Percentiles rank a stretch among this genome's conserved stretches.
Evolutionary conservation across 2,113 vertebrate genomes (phyloP).

Genomic region (Ivindomyrus marchei): DNA sequence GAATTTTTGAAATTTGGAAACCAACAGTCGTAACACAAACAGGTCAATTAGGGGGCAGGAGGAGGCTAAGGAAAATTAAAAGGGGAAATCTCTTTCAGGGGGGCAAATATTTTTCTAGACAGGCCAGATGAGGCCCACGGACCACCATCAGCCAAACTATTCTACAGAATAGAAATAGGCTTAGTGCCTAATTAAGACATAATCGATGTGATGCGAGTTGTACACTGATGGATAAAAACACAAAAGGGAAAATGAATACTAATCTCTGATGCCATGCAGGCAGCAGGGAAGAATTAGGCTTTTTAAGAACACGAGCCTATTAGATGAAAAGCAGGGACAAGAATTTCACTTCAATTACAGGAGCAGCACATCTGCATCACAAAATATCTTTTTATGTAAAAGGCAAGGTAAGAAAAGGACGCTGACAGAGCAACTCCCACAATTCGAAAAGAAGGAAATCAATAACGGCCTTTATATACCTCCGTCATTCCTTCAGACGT

Average conservation of each 20-base stretch:
- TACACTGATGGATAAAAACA: background rate
- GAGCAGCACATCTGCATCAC: background rate
- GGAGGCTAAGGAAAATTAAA: background rate
- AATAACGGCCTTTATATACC: background rate
- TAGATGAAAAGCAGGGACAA: background rate
- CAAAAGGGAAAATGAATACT: background rate
- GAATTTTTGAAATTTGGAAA: too few species aligned
- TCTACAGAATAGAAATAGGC: background rate
- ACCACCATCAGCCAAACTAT: background rate
- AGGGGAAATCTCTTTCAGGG: background rate
- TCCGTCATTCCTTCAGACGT: background rate
- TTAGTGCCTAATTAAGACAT: slow-evolving; percentile 7
- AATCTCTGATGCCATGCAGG: background rate
- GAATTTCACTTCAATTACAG: slow-evolving; percentile 6
- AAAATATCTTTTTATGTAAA: background rate
- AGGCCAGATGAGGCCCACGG: background rate
- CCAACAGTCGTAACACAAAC: too few species aligned
- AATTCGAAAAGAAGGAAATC: background rate
- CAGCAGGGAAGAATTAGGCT: background rate
- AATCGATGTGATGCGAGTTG: background rate
- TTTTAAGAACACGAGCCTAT: background rate
- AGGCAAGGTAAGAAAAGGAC: background rate
- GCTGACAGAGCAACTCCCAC: background rate
- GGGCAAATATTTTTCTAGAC: background rate
- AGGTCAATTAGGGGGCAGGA: background rate